phyloP scores from a whole-genome alignment of 1,140 invertebrate genomes.

The Oreohelix idahoensis region DNA sequence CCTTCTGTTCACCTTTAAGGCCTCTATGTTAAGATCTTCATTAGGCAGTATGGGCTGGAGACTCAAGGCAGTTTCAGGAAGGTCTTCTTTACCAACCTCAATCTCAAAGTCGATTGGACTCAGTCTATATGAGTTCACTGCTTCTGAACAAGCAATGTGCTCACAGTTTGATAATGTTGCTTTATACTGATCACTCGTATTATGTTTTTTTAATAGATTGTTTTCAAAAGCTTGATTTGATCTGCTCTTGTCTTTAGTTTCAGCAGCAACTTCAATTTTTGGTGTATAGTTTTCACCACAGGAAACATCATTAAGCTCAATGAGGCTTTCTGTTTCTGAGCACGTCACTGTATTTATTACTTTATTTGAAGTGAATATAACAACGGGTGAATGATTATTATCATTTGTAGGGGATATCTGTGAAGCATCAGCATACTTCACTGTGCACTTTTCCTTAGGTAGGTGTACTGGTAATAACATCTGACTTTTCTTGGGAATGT shows the following conservation, averaged over 20 bases:
- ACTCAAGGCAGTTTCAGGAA: slow-evolving; percentile 15
- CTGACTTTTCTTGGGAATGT: not conserved
- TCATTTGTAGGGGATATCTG: not conserved
- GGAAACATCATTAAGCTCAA: not conserved
- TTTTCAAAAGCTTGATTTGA: not conserved
- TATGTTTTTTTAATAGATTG: not conserved
- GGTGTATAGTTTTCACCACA: not conserved
- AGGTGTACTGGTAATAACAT: not conserved
- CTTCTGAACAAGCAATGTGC: not conserved
- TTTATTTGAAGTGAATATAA: not conserved
- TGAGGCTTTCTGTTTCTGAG: not conserved
- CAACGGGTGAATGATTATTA: not conserved
- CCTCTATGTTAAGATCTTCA: not conserved
- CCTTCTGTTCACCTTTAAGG: not conserved
- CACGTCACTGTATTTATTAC: not conserved
- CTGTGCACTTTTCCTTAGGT: not conserved
- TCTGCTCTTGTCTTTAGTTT: not conserved
- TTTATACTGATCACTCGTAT: not conserved
- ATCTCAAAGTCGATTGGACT: slow-evolving; percentile 28
- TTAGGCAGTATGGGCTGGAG: not conserved
- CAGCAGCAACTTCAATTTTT: not conserved
- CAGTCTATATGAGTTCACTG: not conserved
- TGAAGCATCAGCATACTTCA: not conserved
- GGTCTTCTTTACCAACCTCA: slow-evolving; percentile 27
- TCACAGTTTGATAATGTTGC: not conserved